Evolutionary conservation across 1,140 invertebrate species (phyloP).

Genomic region (Popillia japonica): DNA sequence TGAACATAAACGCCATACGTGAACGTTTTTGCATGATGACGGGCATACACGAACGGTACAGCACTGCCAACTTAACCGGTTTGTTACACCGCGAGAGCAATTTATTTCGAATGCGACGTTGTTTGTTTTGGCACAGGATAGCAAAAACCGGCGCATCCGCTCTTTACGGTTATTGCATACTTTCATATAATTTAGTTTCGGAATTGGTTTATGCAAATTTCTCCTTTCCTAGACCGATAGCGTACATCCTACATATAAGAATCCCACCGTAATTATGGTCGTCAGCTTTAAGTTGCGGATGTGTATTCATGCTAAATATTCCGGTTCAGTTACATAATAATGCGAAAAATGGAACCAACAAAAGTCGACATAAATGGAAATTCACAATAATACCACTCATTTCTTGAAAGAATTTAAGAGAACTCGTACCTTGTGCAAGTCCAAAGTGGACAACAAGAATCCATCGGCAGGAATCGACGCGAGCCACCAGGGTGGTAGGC

Average conservation of each 20-base stretch:
- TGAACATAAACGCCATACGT: slow-evolving; percentile 1
- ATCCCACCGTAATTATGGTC: not conserved
- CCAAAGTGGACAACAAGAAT: no score
- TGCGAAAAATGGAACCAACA: no score
- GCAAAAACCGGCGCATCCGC: slow-evolving; percentile 3
- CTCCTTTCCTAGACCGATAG: not conserved
- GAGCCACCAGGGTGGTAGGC: no score
- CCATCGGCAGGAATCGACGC: no score
- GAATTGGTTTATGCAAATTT: slow-evolving; percentile 8
- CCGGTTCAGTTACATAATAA: no score
- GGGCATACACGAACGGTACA: not conserved
- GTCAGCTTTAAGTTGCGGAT: not conserved
- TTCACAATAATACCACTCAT: no score
- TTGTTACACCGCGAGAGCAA: not conserved
- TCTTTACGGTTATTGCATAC: slow-evolving; percentile 18
- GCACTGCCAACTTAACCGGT: not conserved
- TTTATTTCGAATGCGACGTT: not conserved
- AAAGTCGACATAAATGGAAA: no score
- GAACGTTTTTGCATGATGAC: slow-evolving; percentile 13
- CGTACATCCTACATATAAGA: not conserved
- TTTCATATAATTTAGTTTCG: slow-evolving; percentile 19
- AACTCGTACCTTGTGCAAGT: no score
- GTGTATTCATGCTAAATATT: no score
- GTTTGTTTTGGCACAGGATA: not conserved
- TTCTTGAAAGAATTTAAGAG: no score